Evolutionary conservation across 2,113 vertebrate species (phyloP).

Genomic region (Cricetomys ansorgei): DNA sequence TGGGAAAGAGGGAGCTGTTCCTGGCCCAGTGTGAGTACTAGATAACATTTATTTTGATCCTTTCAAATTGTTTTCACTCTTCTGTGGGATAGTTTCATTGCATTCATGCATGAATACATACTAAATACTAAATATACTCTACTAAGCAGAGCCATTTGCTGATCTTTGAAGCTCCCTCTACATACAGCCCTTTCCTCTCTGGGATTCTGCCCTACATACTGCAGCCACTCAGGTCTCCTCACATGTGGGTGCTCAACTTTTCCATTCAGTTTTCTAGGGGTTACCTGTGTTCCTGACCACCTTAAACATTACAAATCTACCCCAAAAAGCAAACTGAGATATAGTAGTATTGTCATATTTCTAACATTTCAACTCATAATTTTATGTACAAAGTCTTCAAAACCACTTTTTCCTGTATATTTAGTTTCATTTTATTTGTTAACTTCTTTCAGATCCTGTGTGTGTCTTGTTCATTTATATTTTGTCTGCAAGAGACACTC

Average conservation of each 20-base stretch:
- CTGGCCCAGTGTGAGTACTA: neutral
- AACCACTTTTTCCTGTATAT: neutral
- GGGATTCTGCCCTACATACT: accelerated
- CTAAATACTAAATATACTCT: neutral
- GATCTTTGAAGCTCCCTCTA: neutral
- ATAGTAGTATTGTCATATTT: accelerated
- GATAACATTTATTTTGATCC: neutral
- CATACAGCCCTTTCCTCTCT: neutral
- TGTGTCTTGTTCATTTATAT: neutral
- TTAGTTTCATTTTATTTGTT: neutral
- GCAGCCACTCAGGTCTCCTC: no score
- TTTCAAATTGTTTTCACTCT: neutral
- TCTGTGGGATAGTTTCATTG: neutral
- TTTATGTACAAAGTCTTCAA: neutral
- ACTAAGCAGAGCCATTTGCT: neutral
- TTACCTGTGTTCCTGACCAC: neutral
- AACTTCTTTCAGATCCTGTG: neutral
- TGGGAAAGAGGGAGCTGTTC: no score
- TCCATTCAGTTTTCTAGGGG: neutral
- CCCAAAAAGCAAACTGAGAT: neutral
- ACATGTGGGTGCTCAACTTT: neutral
- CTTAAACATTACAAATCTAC: neutral
- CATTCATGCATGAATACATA: accelerated
- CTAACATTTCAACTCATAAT: neutral
- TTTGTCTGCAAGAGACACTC: conserved; percentile 23